Evolutionary conservation across 1,140 invertebrate species (phyloP).

Genomic region (Drosophila dunni): DNA sequence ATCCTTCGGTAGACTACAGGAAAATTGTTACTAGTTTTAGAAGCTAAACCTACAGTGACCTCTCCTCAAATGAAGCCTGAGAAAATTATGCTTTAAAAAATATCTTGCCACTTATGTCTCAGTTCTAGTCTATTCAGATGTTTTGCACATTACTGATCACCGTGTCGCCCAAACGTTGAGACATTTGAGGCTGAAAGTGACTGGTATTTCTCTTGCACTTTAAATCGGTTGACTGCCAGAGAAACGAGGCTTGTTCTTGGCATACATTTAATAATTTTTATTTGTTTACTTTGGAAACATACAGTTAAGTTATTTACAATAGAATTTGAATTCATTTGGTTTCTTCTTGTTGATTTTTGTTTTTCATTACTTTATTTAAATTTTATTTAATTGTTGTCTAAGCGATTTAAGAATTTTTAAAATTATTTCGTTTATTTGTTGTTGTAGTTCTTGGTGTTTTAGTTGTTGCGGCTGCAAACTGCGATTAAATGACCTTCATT

Average conservation of each 20-base stretch:
- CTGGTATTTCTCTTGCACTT: too few relatives aligned
- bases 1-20: too few relatives aligned
- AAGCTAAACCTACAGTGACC: too few relatives aligned
- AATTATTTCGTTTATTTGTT: constrained; percentile 23
- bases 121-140: too few relatives aligned
- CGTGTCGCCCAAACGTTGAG: too few relatives aligned
- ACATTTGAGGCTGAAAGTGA: too few relatives aligned
- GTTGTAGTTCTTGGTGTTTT: constrained; percentile 26
- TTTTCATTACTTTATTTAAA: background rate
- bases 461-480: background rate
- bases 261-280: constrained; percentile 61
- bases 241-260: constrained; percentile 18
- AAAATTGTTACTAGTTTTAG: too few relatives aligned
- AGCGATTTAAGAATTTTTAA: constrained; percentile 29
- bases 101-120: too few relatives aligned
- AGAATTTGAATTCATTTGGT: constrained; percentile 47
- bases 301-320: constrained; percentile 79
- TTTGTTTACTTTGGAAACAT: constrained; percentile 55
- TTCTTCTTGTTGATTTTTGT: background rate
- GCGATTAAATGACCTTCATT: background rate
- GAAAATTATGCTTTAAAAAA: too few relatives aligned
- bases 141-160: too few relatives aligned
- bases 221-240: too few relatives aligned
- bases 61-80: too few relatives aligned
- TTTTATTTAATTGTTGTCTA: constrained; percentile 42